phyloP scores from a whole-genome alignment of 1,140 invertebrate genomes.

The Notospermus geniculatus region DNA sequence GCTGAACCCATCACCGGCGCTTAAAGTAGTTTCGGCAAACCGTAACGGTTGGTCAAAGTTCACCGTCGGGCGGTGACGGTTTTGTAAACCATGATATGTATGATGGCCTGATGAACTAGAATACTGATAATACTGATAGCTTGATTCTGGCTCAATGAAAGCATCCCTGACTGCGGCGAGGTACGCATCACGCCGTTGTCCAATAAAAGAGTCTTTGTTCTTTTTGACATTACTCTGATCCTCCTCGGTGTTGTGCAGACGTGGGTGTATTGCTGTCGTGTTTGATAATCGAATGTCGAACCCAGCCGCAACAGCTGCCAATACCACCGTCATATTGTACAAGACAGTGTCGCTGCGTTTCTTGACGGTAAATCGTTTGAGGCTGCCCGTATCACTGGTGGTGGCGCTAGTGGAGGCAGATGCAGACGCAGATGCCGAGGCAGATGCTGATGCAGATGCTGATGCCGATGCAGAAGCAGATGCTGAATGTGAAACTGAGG shows the following conservation, averaged over 20 bases:
- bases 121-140: constrained; percentile 58
- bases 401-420: constrained; percentile 15
- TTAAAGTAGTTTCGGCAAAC: neutral
- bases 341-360: constrained; percentile 71
- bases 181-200: constrained; percentile 53
- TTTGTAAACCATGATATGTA: constrained; percentile 82
- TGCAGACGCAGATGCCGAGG: neutral
- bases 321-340: constrained; percentile 85
- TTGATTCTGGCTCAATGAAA: constrained; percentile 48
- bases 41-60: constrained; percentile 54
- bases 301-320: constrained; percentile 83
- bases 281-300: constrained; percentile 87
- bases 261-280: constrained; percentile 73
- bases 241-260: constrained; percentile 51
- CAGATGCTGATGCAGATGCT: neutral
- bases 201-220: constrained; percentile 41
- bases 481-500: neutral
- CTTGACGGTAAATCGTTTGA: constrained; percentile 14
- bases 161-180: constrained; percentile 51
- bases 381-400: constrained; percentile 23
- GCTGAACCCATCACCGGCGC: constrained; percentile 9
- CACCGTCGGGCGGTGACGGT: constrained; percentile 66
- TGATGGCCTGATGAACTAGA: constrained; percentile 74
- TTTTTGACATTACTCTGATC: constrained; percentile 26
- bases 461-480: neutral